phyloP scores from a whole-genome alignment of 2,113 vertebrate genomes.

The Campylomormyrus numenius region DNA sequence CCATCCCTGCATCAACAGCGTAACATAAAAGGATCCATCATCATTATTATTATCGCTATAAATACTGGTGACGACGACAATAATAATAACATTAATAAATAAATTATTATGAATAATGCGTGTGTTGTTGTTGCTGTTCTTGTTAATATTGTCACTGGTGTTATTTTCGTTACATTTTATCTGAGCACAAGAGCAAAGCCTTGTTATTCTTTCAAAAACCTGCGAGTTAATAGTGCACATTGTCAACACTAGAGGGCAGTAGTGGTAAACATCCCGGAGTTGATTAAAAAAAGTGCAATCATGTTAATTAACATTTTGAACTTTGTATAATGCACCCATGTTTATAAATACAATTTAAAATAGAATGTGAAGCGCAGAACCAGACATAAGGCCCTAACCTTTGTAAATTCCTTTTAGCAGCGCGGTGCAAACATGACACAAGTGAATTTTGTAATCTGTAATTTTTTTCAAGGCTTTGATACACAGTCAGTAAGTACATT shows the following conservation, averaged over 20 bases:
- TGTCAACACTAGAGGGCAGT: slow-evolving; percentile 17
- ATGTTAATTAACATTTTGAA: neutral
- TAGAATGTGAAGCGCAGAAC: neutral
- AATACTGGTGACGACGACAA: neutral
- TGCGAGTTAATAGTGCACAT: neutral
- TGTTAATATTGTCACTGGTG: neutral
- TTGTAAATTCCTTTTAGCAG: neutral
- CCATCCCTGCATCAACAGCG: neutral
- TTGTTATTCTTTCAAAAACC: neutral
- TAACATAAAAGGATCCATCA: neutral
- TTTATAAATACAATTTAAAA: neutral
- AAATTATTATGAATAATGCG: neutral
- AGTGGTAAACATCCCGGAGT: neutral
- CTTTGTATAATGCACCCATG: neutral
- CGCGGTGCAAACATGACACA: neutral
- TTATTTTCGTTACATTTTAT: neutral
- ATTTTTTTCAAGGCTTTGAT: neutral
- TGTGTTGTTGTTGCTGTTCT: neutral
- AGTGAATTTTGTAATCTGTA: neutral
- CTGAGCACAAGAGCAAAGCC: neutral
- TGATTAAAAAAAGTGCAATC: neutral
- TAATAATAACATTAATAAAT: neutral
- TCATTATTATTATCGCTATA: neutral
- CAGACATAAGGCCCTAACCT: neutral
- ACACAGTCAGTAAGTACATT: neutral